Evolutionary conservation across 2,113 vertebrate genomes (phyloP), one percentile per base, ranked within the genome.

Genomic region (Xiphophorus hellerii): DNA sequence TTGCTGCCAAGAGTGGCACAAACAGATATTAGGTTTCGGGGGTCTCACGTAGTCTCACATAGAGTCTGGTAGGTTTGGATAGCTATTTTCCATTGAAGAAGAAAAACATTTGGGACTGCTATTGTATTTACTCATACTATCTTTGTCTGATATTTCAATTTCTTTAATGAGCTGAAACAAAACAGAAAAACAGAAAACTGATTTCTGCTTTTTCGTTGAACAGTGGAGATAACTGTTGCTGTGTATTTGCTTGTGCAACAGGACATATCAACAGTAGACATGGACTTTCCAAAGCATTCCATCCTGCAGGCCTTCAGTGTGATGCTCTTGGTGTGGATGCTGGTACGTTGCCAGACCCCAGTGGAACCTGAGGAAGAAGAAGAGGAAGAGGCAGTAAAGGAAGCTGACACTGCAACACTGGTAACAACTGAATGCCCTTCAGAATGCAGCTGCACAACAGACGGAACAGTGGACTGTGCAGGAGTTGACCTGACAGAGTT

Each of bases 401-500:
- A 73, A 35, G 42, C 31, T 0, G 70, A 60, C 17, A 62, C n/a
- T 20, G 14, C 72, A 65, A 72, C 22, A 11, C 62, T 1, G 8
- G 30, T 9, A 54, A 48, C 17, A 1, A 10, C 28, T 2, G 42
- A 85, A 85, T 99, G 98, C 70, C 97, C 97, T 3, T 74, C 84
- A 1, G 95, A 96, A 28, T 99, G 98, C 81, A 94, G 91, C 90
- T 99, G 98, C 83, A 92, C 92, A 8, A 87, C 92, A 44, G 98
- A 98, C 68, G 96, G 94, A 6, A 93, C 95, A 1, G 96, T 98
- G 87, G 96, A 98, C 92, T 99, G 97, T 29, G 96, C 96, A 0
- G 97, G 97, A 63, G 96, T 97, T 2, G 96, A 97, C 89, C 94
- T 99, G 66, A 95, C 88, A 0, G 95, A 97, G 83, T 98, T 99